A percentile compares a stretch with the other conserved stretches of the same genome.
Evolutionary conservation across 2,888 invertebrate genomes (phyloP).

Genomic region (Scaptomyza caliginosa): DNA sequence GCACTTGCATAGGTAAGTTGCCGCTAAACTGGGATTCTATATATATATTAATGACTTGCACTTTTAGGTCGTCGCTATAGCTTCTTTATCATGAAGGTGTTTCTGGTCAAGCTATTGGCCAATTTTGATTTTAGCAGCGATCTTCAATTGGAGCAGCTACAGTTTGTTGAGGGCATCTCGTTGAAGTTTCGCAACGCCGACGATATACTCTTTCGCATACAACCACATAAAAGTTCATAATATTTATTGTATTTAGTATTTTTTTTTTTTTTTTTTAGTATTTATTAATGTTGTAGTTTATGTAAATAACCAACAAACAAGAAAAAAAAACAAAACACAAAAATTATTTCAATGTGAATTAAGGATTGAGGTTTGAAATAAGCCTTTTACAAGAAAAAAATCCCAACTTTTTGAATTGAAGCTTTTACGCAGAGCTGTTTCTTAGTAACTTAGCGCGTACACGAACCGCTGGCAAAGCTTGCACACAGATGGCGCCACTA

Average conservation of each 20-base stretch:
- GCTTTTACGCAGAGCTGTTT: slow-evolving; percentile 1
- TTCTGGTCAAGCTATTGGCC: slow-evolving; percentile 77
- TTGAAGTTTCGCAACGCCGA: slow-evolving; percentile 80
- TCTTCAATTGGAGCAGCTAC: slow-evolving; percentile 71
- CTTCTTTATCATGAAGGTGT: slow-evolving; percentile 79
- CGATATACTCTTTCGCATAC: slow-evolving; percentile 65
- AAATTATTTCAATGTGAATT: no score
- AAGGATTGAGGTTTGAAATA: no score
- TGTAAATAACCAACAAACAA: no score
- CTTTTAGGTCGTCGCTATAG: slow-evolving; percentile 79
- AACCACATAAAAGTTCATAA: slow-evolving; percentile 36
- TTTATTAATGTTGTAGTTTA: no score
- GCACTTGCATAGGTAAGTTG: slow-evolving; percentile 80
- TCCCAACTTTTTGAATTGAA: slow-evolving; percentile 42
- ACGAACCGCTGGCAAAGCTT: slow-evolving; percentile 3
- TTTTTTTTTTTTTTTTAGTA: not conserved
- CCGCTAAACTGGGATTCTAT: no score
- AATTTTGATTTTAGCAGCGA: slow-evolving; percentile 76
- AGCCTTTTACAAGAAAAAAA: no score
- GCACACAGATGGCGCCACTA: slow-evolving; percentile 16
- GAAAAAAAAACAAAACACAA: no score
- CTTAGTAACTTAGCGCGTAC: not conserved
- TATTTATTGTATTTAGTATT: not conserved
- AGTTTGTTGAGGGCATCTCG: slow-evolving; percentile 81
- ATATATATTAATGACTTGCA: no score